phyloP scores from a whole-genome alignment of 2,888 invertebrate genomes.

The Drosophila monieri region DNA sequence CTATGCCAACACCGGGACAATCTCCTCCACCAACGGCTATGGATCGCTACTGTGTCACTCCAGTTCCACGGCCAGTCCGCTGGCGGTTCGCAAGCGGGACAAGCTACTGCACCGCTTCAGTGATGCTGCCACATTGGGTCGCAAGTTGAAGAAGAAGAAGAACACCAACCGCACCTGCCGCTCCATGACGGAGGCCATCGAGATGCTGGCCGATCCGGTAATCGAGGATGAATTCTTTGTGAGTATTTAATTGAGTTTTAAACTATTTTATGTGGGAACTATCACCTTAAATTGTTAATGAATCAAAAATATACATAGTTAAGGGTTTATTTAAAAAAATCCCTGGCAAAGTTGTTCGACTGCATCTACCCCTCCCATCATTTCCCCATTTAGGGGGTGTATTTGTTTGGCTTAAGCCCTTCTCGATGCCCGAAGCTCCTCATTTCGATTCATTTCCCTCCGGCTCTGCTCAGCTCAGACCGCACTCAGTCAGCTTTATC shows the following conservation, averaged over 20 bases:
- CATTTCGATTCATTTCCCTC: conserved; percentile 15
- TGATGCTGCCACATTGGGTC: conserved; percentile 84
- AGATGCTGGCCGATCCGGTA: conserved; percentile 84
- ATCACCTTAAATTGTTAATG: neutral
- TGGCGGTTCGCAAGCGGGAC: conserved; percentile 82
- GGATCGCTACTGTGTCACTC: conserved; percentile 81
- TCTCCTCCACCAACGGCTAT: conserved; percentile 71
- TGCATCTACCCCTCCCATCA: conserved; percentile 2
- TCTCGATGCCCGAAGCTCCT: neutral
- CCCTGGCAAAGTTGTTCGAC: neutral
- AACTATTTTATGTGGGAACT: neutral
- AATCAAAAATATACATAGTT: neutral
- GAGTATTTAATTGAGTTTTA: conserved; percentile 65
- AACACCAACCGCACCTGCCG: conserved; percentile 83
- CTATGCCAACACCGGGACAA: conserved; percentile 79
- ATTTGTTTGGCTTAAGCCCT: conserved; percentile 50
- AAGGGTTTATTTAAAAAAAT: neutral
- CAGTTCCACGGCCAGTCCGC: conserved; percentile 81
- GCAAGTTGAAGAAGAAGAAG: conserved; percentile 83
- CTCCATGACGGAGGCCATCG: conserved; percentile 84
- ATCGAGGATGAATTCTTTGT: conserved; percentile 84
- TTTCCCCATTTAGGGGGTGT: conserved; percentile 60
- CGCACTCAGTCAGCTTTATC: conserved; percentile 40
- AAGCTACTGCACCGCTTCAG: conserved; percentile 83
- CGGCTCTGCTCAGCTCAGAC: conserved; percentile 30